A percentile compares a stretch with the other conserved stretches of the same genome.
These are phyloP conservation scores for Diorhabda carinulata DNA, from an alignment of 1,140 invertebrate genomes.

Conservation along the genomic window DNA sequence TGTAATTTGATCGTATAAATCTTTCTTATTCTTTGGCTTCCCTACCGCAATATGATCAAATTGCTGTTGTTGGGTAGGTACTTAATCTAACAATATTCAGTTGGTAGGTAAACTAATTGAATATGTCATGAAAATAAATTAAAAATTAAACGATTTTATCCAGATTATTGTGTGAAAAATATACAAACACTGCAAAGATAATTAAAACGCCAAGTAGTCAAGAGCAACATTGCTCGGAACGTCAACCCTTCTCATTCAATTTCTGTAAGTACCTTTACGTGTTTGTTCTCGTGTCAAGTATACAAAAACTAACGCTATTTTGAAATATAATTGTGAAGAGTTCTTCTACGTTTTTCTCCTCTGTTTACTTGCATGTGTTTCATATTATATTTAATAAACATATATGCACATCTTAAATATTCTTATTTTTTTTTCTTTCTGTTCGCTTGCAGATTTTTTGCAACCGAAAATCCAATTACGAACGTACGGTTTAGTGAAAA, in stretches of 20 bases:
- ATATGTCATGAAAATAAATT: too few relatives aligned
- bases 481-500: not conserved
- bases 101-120: too few relatives aligned
- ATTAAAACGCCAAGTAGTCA: constrained; percentile 4
- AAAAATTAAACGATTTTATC: too few relatives aligned
- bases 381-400: not conserved
- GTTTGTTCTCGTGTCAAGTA: too few relatives aligned
- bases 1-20: too few relatives aligned
- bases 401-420: not conserved
- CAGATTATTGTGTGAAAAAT: not conserved
- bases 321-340: too few relatives aligned
- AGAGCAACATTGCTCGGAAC: not conserved
- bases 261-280: too few relatives aligned
- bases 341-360: not conserved
- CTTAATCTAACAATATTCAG: too few relatives aligned
- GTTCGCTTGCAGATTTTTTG: not conserved
- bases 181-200: not conserved
- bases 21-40: too few relatives aligned
- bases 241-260: not conserved
- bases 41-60: too few relatives aligned
- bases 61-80: too few relatives aligned
- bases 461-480: not conserved
- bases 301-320: too few relatives aligned
- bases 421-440: not conserved
- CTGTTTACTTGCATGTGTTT: not conserved